These are phyloP conservation scores for Sminthopsis crassicaudata DNA, from an alignment of 2,113 vertebrate species.

Conservation along the genomic window DNA sequence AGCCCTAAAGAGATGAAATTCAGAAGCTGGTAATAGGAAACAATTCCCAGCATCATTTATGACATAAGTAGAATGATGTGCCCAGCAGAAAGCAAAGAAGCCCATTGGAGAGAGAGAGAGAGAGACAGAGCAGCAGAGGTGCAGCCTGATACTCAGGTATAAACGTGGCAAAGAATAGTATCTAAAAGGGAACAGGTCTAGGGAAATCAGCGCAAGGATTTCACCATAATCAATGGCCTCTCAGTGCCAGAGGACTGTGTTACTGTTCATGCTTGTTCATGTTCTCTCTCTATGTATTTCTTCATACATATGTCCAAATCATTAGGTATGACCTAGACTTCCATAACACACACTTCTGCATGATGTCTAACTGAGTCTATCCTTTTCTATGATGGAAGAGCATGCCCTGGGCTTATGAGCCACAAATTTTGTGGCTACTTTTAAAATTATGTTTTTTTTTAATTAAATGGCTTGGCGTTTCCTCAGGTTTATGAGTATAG, in stretches of 20 bases:
- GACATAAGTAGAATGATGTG: background rate
- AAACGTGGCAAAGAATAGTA: background rate
- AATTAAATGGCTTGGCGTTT: background rate
- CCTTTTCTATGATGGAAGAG: background rate
- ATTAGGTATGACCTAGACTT: background rate
- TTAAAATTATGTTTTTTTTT: background rate
- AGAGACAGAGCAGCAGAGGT: background rate
- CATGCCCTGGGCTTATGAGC: background rate
- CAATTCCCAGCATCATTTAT: background rate
- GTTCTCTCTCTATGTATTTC: background rate
- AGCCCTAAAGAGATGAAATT: background rate
- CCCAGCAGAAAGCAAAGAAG: background rate
- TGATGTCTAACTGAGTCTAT: background rate
- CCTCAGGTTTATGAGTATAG: background rate
- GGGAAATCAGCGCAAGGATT: background rate
- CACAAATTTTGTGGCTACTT: background rate
- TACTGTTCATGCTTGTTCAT: background rate
- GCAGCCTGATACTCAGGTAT: background rate
- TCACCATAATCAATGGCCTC: background rate
- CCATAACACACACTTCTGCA: background rate
- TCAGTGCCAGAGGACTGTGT: background rate
- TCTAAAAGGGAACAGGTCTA: background rate
- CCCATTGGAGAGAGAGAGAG: background rate
- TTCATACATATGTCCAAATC: background rate
- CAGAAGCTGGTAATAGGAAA: background rate